Percentiles rank a stretch among this genome's conserved stretches.
Evolutionary conservation across 1,140 invertebrate genomes (phyloP).

Genomic region (Lasaia peninsularis): DNA sequence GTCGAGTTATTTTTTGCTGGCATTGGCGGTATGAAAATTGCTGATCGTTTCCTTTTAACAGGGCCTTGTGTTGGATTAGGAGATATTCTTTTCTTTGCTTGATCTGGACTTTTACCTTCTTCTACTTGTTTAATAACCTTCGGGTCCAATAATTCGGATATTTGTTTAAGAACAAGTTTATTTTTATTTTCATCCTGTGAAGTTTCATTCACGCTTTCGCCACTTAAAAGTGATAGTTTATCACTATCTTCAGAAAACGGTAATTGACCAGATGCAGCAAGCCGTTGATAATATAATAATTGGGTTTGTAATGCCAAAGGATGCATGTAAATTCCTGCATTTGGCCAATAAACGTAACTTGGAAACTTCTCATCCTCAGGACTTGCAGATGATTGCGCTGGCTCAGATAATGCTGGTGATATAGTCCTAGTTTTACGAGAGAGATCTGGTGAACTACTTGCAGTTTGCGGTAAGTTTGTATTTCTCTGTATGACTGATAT

Average conservation of each 20-base stretch:
- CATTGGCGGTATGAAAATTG: constrained; percentile 89
- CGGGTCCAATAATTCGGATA: constrained; percentile 68
- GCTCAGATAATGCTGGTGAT: constrained; percentile 68
- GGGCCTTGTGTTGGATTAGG: constrained; percentile 59
- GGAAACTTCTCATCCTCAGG: constrained; percentile 55
- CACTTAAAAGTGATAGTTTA: constrained; percentile 40
- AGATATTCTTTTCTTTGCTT: constrained; percentile 46
- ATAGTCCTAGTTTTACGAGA: constrained; percentile 40
- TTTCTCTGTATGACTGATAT: constrained; percentile 68
- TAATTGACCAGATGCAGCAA: constrained; percentile 73
- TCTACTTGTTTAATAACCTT: constrained; percentile 58
- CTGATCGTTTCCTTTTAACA: constrained; percentile 86
- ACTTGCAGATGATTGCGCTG: constrained; percentile 77
- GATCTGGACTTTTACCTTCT: constrained; percentile 46
- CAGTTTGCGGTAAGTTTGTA: constrained; percentile 44
- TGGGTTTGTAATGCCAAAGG: constrained; percentile 85
- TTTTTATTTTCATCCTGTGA: constrained; percentile 54
- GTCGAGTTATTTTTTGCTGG: constrained; percentile 83
- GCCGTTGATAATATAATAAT: constrained; percentile 84
- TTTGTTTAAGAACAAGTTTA: constrained; percentile 66
- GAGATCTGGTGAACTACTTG: constrained; percentile 56
- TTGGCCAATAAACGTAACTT: constrained; percentile 83
- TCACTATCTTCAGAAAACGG: constrained; percentile 47
- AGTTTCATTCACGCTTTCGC: constrained; percentile 39
- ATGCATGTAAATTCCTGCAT: constrained; percentile 83